A percentile compares a stretch with the other conserved stretches of the same genome.
Evolutionary conservation across 1,140 invertebrate genomes (phyloP).

Genomic region (Diabrotica undecimpunctata): DNA sequence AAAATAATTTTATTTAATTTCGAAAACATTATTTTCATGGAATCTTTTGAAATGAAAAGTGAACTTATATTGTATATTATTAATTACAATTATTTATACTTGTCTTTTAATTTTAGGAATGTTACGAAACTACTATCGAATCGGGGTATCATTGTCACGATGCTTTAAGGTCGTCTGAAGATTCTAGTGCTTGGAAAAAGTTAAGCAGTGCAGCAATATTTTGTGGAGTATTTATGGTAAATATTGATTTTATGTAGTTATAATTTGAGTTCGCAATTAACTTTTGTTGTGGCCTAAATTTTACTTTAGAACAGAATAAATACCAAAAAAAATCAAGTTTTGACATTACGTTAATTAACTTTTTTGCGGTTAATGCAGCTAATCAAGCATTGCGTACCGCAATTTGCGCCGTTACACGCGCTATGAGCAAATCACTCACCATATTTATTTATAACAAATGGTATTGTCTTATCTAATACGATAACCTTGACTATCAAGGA

Average conservation of each 20-base stretch:
- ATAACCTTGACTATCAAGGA: too few species aligned
- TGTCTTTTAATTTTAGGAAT: slow-evolving; percentile 26
- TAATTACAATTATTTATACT: slow-evolving; percentile 6
- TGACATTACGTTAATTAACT: too few species aligned
- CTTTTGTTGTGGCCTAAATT: background rate
- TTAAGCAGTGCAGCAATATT: slow-evolving; percentile 56
- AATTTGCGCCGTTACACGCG: too few species aligned
- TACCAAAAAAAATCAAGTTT: background rate
- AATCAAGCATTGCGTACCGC: too few species aligned
- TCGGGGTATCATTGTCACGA: slow-evolving; percentile 42
- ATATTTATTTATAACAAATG: too few species aligned
- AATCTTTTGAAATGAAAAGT: too few species aligned
- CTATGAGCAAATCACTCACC: too few species aligned
- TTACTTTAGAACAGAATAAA: background rate
- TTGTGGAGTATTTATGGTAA: slow-evolving; percentile 65
- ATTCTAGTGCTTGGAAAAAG: slow-evolving; percentile 43
- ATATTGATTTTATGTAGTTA: slow-evolving; percentile 19
- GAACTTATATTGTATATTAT: background rate
- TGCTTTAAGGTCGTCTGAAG: slow-evolving; percentile 23
- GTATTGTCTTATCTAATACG: too few species aligned
- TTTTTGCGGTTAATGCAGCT: too few species aligned
- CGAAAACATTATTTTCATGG: too few species aligned
- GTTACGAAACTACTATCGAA: slow-evolving; percentile 26
- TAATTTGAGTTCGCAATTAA: background rate
- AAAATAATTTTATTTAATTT: too few species aligned